phyloP scores from a whole-genome alignment of 2,113 vertebrate genomes.

The Pseudorhombus dupliciocellatus region DNA sequence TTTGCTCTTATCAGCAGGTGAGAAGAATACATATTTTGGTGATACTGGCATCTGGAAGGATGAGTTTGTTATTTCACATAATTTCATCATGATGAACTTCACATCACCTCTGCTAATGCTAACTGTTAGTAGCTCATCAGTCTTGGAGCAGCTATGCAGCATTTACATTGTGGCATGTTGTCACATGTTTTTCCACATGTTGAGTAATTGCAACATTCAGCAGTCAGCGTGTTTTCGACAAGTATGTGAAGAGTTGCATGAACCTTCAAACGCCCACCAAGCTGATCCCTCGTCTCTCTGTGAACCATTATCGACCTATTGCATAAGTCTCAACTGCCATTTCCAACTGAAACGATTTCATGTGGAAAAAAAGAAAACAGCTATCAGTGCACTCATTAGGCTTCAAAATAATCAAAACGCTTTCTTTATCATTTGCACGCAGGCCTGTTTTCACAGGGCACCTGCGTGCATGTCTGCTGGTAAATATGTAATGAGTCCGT shows the following conservation, averaged over 20 bases:
- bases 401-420: slow-evolving; percentile 26
- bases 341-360: slow-evolving; percentile 8
- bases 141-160: not conserved
- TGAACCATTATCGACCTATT: not conserved
- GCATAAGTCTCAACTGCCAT: not conserved
- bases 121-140: not conserved
- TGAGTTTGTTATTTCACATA: not conserved
- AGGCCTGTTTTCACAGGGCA: slow-evolving; percentile 37
- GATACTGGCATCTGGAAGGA: not conserved
- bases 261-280: not conserved
- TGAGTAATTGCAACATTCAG: too few relatives aligned
- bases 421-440: slow-evolving; percentile 37
- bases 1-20: too few relatives aligned
- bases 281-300: not conserved
- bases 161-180: not conserved
- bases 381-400: slow-evolving; percentile 35
- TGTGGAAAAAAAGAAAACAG: not conserved
- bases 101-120: not conserved
- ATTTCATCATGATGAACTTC: not conserved
- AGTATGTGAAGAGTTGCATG: not conserved
- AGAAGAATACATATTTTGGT: not conserved
- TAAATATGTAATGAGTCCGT: slow-evolving; percentile 64
- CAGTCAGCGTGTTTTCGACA: not conserved
- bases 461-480: slow-evolving; percentile 52
- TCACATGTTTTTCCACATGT: not conserved